Evolutionary conservation across 2,113 vertebrate genomes (phyloP).

Genomic region (Pitta sordida): DNA sequence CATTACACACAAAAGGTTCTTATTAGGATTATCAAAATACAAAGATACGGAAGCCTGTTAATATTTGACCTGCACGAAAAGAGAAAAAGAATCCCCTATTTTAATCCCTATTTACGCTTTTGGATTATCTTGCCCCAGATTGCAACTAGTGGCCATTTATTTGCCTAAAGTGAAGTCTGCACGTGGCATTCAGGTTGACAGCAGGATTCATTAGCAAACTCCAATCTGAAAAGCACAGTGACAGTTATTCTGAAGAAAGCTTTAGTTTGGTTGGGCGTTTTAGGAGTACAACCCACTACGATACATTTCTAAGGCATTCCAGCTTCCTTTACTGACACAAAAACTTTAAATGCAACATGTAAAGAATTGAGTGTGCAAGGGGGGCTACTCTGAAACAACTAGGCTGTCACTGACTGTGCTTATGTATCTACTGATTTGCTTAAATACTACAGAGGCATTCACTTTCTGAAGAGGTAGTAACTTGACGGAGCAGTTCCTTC

Average conservation of each 20-base stretch:
- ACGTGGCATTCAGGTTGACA: neutral
- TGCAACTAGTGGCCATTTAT: neutral
- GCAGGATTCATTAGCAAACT: neutral
- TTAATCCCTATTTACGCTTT: neutral
- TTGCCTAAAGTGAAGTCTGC: neutral
- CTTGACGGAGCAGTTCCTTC: neutral
- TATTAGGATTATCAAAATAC: neutral
- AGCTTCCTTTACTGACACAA: neutral
- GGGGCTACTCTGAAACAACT: neutral
- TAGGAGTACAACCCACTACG: neutral
- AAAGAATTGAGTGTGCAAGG: neutral
- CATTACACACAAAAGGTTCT: fast-evolving
- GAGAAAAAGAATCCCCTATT: neutral
- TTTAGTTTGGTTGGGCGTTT: neutral
- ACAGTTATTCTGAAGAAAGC: neutral
- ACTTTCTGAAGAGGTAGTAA: neutral
- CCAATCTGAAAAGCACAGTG: neutral
- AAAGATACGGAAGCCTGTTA: neutral
- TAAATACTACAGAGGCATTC: neutral
- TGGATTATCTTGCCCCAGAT: neutral
- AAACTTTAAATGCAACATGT: neutral
- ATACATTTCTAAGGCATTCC: neutral
- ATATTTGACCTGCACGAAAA: neutral
- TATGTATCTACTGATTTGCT: neutral
- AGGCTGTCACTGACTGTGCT: neutral